These are phyloP conservation scores for Myotis brandtii DNA, from an alignment of 2,113 vertebrate species.

Conservation along the genomic window DNA sequence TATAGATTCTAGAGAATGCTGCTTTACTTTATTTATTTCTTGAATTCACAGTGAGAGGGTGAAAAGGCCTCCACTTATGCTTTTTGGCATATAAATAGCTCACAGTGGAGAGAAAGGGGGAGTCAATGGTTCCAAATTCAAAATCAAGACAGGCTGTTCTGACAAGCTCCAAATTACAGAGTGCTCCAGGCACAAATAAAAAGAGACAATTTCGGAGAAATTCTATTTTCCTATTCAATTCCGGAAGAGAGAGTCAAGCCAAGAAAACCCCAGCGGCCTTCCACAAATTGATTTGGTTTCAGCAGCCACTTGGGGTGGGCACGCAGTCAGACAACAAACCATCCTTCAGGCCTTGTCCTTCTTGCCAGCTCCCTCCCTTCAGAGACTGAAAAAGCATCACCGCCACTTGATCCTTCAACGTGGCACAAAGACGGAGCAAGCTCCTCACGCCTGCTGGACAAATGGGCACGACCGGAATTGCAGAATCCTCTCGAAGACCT, in stretches of 20 bases:
- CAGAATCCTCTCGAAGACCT: background rate
- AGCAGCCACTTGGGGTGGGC: background rate
- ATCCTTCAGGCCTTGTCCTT: background rate
- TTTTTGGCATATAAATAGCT: conserved; percentile 64
- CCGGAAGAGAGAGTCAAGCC: background rate
- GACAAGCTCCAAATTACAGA: conserved; percentile 68
- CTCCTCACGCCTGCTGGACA: background rate
- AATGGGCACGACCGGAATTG: background rate
- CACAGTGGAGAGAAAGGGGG: conserved; percentile 55
- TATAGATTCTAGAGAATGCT: conserved; percentile 40
- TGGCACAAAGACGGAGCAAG: background rate
- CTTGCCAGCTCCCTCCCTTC: background rate
- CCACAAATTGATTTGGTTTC: conserved; percentile 5
- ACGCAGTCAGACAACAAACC: background rate
- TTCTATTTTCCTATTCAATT: conserved; percentile 54
- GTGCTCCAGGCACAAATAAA: background rate
- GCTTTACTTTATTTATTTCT: conserved; percentile 58
- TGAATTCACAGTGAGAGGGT: conserved; percentile 28
- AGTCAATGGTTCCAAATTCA: conserved; percentile 59
- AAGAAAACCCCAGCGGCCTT: conserved; percentile 27
- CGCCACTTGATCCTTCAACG: background rate
- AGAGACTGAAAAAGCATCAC: background rate
- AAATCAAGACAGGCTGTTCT: conserved; percentile 71
- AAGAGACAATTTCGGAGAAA: conserved; percentile 57
- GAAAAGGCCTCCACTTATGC: conserved; percentile 62